Base-by-base conservation (phyloP, 2,797 vertebrate species). In the Chiloscyllium punctatum region DNA sequence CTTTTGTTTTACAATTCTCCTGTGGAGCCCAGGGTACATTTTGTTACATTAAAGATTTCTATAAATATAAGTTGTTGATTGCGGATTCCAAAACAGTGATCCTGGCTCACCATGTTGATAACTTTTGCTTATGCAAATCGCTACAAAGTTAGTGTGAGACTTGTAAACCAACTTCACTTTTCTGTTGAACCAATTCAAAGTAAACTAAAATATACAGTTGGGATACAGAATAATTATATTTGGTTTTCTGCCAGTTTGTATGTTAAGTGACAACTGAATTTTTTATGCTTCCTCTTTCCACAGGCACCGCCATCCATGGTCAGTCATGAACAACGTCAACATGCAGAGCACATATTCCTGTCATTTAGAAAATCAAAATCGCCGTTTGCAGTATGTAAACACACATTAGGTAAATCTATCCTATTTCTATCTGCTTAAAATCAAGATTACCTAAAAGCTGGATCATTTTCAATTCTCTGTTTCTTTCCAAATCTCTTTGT, bases 301-400 rank as follows among this genome's bases (percentile, higher is more conserved):
- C 96, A 99, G 99, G 99, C 99, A 97, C 99, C 99, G 97, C 99
- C 99, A 96, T 99, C 99, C 97, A 99, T 99, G 99, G 99, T 99
- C 98, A 99, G 98, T 97, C 98, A 98, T 96, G 99, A 99, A 95
- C 99, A 99, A 97, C 98, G 99, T 94, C 99, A 99, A 96, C 99
- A 99, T 79, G 99, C 99, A 84, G 99, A 99, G 97, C 99, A 99
- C 96, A 98, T 99, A 96, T 99, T 99, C 97, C 98, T 99, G 96
- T 99, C 99, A 96, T 99, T 99, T 97, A 98, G 99, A 97, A 99
- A 99, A 97, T 99, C 99, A 96, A 99, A 99, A 96, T 99, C 99
- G 3, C 99, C 99, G n/a, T 99, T 99, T 97, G 99, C 98, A 95
- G 98, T 99, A 97, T 99, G 99, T 98, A 99, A 98, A 97, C 99